These are phyloP conservation scores for Villa cingulata DNA, from an alignment of 2,888 invertebrate genomes.

Conservation along the genomic window DNA sequence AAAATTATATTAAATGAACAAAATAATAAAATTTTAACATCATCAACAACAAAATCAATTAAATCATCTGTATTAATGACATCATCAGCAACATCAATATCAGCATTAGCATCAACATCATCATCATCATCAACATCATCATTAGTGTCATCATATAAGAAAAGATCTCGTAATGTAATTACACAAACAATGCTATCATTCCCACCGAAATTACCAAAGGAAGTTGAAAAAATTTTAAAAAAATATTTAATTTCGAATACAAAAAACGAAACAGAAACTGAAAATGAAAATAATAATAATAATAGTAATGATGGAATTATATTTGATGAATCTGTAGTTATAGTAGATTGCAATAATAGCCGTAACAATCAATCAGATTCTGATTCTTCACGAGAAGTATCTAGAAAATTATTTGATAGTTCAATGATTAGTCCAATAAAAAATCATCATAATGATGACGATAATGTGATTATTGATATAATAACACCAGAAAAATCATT, in stretches of 20 bases:
- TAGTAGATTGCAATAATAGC: not conserved
- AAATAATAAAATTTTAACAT: conserved; percentile 17
- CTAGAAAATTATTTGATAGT: not conserved
- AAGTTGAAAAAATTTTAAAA: conserved; percentile 43
- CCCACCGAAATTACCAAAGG: conserved; percentile 41
- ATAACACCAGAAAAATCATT: not conserved
- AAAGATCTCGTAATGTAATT: conserved; percentile 31
- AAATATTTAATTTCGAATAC: conserved; percentile 44
- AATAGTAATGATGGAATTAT: not conserved
- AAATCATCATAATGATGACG: not conserved
- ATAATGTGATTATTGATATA: not conserved
- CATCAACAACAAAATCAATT: no score
- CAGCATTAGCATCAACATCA: not conserved
- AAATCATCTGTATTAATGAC: no score
- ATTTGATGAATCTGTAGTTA: no score
- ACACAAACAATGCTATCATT: conserved; percentile 46
- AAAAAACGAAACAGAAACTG: conserved; percentile 22
- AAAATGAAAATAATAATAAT: not conserved
- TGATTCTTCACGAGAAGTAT: not conserved
- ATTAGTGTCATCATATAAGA: conserved; percentile 8
- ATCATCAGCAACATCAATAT: no score
- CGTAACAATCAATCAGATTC: not conserved
- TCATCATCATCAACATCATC: conserved; percentile 24
- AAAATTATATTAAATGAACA: conserved; percentile 10
- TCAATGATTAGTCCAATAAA: not conserved